Evolutionary conservation across 2,113 vertebrate genomes (phyloP), one percentile per base, ranked within the genome.

Genomic region (Hymenochirus boettgeri): DNA sequence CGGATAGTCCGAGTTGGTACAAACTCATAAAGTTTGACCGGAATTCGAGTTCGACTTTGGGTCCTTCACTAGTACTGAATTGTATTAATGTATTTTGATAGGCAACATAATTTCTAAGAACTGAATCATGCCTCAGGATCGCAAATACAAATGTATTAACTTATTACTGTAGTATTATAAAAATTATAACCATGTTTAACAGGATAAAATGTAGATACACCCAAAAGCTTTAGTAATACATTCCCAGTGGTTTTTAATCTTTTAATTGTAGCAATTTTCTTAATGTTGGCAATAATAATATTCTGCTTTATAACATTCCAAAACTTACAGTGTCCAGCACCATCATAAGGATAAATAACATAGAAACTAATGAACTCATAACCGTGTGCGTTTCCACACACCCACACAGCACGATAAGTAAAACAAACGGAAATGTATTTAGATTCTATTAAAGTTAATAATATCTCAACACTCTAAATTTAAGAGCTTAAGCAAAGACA

Each of bases 291-390:
- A 15, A n/a, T 22, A 48, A 48, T 23, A 12, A 35, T 35, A 58
- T 23, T 22, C 21, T 51, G 12, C 24, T 37, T 31, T 52, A 29
- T 10, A 62, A 24, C 7, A 5, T 22, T 51, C 13, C 11, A 53
- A 22, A 10, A 6, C 21, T 59, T 46, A 24, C 39, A 46, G 26
- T 37, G 19, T 51, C 59, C 31, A 21, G 13, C 50, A 35, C 17
- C 8, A 51, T 51, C 51, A 33, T 23, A 22, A 51, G 19, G 29
- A 62, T 23, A 24, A 51, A 21, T 35, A 35, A 51, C 46, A 62
- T 25, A 25, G 23, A 47, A 25, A 4, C 2, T 62, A 62, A 62
- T 35, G 19, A 51, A 62, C 59, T 51, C 46, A 33, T 61, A 61
- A 62, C 17, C 31, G 19, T 33, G 19, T 25, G 29, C 31, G 24